Evolutionary conservation across 2,113 vertebrate genomes (phyloP).

Genomic region (Malurus cyaneus): DNA sequence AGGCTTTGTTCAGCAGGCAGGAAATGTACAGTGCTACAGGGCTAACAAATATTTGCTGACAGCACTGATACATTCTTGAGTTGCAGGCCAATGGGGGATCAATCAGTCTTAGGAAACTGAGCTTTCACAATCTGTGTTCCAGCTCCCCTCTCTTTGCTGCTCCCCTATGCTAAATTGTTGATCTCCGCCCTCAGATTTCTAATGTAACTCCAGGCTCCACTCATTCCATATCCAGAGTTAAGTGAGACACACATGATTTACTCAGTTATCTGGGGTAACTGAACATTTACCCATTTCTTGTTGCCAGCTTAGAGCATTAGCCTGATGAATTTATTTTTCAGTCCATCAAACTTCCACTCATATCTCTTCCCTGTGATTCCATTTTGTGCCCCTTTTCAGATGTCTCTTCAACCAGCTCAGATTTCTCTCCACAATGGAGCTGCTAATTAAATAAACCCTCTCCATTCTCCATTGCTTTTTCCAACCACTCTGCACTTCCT

Average conservation of each 20-base stretch:
- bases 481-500: not conserved
- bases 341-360: not conserved
- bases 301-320: not conserved
- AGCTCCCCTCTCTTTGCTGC: not conserved
- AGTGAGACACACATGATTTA: not conserved
- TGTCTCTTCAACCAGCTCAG: not conserved
- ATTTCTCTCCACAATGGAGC: not conserved
- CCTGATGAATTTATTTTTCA: not conserved
- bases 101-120: not conserved
- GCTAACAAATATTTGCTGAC: not conserved
- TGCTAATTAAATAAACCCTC: not conserved
- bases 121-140: not conserved
- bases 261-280: not conserved
- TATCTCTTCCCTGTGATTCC: not conserved
- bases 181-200: not conserved
- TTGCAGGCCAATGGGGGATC: not conserved
- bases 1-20: not conserved
- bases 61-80: not conserved
- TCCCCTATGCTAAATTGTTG: not conserved
- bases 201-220: not conserved
- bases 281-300: not conserved
- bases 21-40: not conserved
- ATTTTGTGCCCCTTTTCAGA: not conserved
- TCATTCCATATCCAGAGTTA: not conserved
- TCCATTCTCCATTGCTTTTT: not conserved